phyloP scores from a whole-genome alignment of 2,797 vertebrate species.

The Muscicapa striata region DNA sequence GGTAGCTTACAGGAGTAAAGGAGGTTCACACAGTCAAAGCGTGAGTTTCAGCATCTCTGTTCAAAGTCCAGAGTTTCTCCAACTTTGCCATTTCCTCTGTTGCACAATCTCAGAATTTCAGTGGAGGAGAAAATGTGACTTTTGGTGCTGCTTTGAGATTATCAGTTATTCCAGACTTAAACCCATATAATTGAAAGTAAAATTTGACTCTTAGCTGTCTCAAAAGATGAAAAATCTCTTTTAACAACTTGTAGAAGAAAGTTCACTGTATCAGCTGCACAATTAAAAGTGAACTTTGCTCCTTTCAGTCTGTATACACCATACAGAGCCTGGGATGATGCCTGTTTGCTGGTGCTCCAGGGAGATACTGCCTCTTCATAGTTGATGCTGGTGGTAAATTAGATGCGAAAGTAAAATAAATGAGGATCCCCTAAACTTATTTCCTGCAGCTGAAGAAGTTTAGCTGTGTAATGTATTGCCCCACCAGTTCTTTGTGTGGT shows the following conservation, averaged over 20 bases:
- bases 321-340: neutral
- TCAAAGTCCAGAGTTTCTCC: neutral
- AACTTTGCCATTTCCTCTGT: neutral
- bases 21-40: neutral
- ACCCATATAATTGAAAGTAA: neutral
- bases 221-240: neutral
- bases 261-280: neutral
- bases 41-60: neutral
- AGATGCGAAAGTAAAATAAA: neutral
- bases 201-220: neutral
- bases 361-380: neutral
- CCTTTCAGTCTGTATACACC: neutral
- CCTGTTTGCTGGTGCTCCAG: neutral
- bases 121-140: neutral
- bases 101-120: neutral
- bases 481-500: neutral
- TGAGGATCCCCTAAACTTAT: neutral
- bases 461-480: neutral
- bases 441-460: neutral
- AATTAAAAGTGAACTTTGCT: neutral
- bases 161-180: neutral
- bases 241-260: neutral
- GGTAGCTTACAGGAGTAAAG: neutral
- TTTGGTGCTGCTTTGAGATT: neutral
- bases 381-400: neutral